Evolutionary conservation across 2,113 vertebrate species (phyloP).

Genomic region (Corythoichthys intestinalis): DNA sequence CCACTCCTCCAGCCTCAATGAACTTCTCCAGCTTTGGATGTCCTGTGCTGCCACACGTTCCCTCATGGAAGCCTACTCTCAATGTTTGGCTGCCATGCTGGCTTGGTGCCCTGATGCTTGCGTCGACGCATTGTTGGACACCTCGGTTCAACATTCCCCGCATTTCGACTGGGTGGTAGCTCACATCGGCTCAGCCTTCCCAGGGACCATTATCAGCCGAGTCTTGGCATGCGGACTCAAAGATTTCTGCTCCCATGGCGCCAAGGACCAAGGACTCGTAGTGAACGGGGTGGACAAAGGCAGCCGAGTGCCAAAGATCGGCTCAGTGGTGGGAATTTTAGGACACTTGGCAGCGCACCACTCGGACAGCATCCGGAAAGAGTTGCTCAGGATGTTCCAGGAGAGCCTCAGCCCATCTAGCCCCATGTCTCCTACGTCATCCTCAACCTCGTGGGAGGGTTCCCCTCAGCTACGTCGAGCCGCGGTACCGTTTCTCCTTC

Average conservation of each 20-base stretch:
- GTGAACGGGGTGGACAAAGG: conserved; percentile 71
- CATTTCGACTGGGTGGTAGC: conserved; percentile 98
- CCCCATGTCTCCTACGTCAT: conserved; percentile 56
- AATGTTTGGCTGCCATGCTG: conserved; percentile 87
- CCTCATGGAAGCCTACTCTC: conserved; percentile 91
- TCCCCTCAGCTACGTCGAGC: conserved; percentile 79
- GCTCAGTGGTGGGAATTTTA: conserved; percentile 90
- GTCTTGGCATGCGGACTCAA: conserved; percentile 91
- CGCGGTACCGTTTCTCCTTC: conserved; percentile 86
- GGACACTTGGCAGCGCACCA: conserved; percentile 87
- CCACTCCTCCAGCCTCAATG: conserved; percentile 83
- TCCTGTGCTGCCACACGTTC: conserved; percentile 83
- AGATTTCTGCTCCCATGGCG: conserved; percentile 85
- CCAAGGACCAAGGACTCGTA: conserved; percentile 59
- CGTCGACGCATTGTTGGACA: conserved; percentile 88
- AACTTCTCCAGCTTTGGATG: conserved; percentile 94
- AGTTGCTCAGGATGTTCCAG: conserved; percentile 89
- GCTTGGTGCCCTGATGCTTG: conserved; percentile 89
- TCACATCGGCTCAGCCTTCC: conserved; percentile 93
- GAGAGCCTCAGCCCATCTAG: conserved; percentile 76
- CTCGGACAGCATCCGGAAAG: conserved; percentile 86
- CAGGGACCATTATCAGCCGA: conserved; percentile 88
- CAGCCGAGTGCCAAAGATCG: conserved; percentile 85
- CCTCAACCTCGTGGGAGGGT: conserved; percentile 68
- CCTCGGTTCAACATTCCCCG: conserved; percentile 90